A percentile compares a stretch with the other conserved stretches of the same genome.
Evolutionary conservation across 2,888 invertebrate species (phyloP).

Genomic region (Tipula unca): DNA sequence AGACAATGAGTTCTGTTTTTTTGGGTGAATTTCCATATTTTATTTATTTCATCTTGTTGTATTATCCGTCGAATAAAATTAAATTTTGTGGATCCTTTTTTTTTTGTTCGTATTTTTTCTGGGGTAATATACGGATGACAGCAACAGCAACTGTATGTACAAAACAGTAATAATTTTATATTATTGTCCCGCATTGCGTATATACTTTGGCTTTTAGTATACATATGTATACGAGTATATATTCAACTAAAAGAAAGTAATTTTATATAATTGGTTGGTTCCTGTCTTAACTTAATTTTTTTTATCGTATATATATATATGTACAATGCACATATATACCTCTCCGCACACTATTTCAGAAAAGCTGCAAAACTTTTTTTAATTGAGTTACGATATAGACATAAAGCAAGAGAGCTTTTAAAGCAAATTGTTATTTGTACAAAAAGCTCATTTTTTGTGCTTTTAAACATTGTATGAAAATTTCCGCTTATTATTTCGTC

Average conservation of each 20-base stretch:
- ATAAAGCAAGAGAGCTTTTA: no score
- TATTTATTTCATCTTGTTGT: not conserved
- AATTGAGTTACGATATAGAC: no score
- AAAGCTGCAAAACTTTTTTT: not conserved
- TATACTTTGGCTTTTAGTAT: not conserved
- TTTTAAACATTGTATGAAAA: no score
- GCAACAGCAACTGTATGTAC: not conserved
- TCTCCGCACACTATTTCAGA: not conserved
- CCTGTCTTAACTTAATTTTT: not conserved
- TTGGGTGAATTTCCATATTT: not conserved
- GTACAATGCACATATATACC: no score
- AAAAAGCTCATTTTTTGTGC: no score
- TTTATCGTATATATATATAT: not conserved
- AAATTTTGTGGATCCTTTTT: not conserved
- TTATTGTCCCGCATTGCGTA: constrained; percentile 8
- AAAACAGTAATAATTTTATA: not conserved
- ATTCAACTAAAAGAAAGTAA: not conserved
- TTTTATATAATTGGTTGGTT: not conserved
- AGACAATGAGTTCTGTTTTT: not conserved
- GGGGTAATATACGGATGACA: not conserved
- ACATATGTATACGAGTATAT: not conserved
- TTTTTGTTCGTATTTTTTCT: not conserved
- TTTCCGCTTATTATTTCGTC: no score
- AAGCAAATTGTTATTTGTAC: no score
- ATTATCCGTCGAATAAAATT: not conserved